These are phyloP conservation scores for Atta colombica DNA, from an alignment of 1,140 invertebrate genomes.

Conservation along the genomic window DNA sequence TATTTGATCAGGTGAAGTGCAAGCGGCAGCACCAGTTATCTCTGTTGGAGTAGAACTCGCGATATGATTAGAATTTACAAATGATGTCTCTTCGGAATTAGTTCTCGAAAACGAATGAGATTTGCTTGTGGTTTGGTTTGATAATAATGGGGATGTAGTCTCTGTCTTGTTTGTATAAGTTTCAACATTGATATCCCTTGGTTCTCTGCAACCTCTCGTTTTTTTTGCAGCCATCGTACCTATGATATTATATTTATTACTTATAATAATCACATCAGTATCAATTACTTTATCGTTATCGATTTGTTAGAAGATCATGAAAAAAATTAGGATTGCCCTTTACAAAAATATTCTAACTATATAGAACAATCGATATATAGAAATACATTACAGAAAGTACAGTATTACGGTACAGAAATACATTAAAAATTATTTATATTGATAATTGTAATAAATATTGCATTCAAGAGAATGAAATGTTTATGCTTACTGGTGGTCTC, in stretches of 20 bases:
- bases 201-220: slow-evolving; percentile 88
- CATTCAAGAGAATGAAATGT: not conserved
- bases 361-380: not conserved
- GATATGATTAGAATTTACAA: slow-evolving; percentile 81
- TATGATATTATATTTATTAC: slow-evolving; percentile 38
- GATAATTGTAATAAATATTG: not conserved
- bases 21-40: slow-evolving; percentile 76
- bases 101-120: slow-evolving; percentile 80
- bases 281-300: not conserved
- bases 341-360: not conserved
- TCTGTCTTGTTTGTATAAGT: slow-evolving; percentile 88
- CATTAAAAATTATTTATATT: slow-evolving; percentile 24
- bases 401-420: too few relatives aligned
- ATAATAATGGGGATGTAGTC: slow-evolving; percentile 78
- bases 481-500: slow-evolving; percentile 79
- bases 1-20: slow-evolving; percentile 88
- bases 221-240: slow-evolving; percentile 83
- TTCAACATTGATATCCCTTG: slow-evolving; percentile 89
- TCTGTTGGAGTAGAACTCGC: slow-evolving; percentile 84
- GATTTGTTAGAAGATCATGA: not conserved
- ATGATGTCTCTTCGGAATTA: slow-evolving; percentile 84
- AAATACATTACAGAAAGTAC: not conserved
- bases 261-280: not conserved
- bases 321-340: not conserved
- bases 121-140: slow-evolving; percentile 79